Conservation (phyloP, 2,797 vertebrate genomes). For the Tokudaia tokunoshimensis region DNA sequence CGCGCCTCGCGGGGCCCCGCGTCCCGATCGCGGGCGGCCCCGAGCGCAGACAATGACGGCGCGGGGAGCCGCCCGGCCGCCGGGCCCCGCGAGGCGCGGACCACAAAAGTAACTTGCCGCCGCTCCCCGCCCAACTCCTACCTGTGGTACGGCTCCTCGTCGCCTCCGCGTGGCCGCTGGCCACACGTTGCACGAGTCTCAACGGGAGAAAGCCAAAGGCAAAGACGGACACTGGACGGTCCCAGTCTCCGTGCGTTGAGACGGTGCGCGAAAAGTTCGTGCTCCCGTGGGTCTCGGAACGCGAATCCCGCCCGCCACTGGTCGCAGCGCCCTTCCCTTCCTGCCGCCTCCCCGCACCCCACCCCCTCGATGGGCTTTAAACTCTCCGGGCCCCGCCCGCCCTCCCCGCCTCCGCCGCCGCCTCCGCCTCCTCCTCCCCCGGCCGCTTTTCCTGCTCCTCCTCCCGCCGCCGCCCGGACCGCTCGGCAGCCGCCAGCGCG, state of each 20-base stretch:
- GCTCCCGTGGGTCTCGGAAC: constrained; percentile 44
- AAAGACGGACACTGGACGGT: constrained; percentile 37
- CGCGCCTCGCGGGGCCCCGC: constrained; percentile 63
- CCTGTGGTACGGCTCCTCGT: constrained; percentile 72
- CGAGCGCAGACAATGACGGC: constrained; percentile 77
- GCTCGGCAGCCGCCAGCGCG: constrained; percentile 68
- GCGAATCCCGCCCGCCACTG: constrained; percentile 22
- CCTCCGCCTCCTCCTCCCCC: constrained; percentile 77
- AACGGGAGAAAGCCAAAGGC: not conserved
- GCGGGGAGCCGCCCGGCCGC: constrained; percentile 57
- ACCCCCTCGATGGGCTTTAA: constrained; percentile 82
- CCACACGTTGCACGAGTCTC: not conserved
- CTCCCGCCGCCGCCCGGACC: constrained; percentile 73
- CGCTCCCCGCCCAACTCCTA: constrained; percentile 67
- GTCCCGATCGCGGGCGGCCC: constrained; percentile 49
- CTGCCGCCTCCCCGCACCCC: constrained; percentile 69
- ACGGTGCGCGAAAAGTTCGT: constrained; percentile 60
- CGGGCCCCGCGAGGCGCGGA: constrained; percentile 30
- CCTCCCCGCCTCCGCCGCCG: constrained; percentile 72
- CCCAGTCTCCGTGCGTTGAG: not conserved
- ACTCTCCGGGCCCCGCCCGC: constrained; percentile 72
- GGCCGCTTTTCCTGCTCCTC: constrained; percentile 77
- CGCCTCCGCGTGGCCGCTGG: constrained; percentile 70
- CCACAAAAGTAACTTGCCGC: constrained; percentile 72
- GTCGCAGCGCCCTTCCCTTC: constrained; percentile 59